Evolutionary conservation across 2,797 vertebrate species (phyloP).

Genomic region (Acomys russatus): DNA sequence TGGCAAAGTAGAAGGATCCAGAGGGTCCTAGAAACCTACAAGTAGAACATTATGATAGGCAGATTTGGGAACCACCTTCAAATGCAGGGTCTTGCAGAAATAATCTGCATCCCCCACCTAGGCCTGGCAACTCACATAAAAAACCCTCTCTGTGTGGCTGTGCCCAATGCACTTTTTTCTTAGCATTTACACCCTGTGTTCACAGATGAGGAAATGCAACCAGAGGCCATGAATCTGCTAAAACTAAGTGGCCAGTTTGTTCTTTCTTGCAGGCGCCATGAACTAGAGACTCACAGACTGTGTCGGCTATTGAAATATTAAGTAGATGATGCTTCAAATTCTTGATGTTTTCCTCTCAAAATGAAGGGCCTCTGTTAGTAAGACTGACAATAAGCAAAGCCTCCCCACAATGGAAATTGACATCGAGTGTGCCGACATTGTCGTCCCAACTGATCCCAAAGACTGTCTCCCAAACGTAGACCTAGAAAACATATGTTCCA

Average conservation of each 20-base stretch:
- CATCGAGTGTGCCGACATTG: neutral
- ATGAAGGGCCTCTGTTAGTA: neutral
- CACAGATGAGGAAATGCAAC: conserved; percentile 48
- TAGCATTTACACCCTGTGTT: conserved; percentile 61
- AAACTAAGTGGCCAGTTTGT: conserved; percentile 23
- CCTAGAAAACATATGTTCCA: neutral
- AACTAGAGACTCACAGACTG: conserved; percentile 37
- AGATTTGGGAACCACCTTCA: neutral
- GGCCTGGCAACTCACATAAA: neutral
- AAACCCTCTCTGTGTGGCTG: no score
- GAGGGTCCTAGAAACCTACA: no score
- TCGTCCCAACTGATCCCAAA: neutral
- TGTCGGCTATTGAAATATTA: neutral
- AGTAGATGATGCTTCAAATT: conserved; percentile 17
- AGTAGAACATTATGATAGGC: no score
- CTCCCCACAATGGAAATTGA: neutral
- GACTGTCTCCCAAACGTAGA: neutral
- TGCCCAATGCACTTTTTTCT: conserved; percentile 41
- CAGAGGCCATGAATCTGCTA: neutral
- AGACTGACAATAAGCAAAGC: neutral
- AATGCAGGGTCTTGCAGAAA: neutral
- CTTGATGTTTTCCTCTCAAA: conserved; percentile 10
- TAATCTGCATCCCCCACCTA: no score
- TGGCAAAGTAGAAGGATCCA: no score
- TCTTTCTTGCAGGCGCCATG: neutral